Base-by-base conservation (phyloP, 2,113 vertebrate genomes). In the Centropus bengalensis region DNA sequence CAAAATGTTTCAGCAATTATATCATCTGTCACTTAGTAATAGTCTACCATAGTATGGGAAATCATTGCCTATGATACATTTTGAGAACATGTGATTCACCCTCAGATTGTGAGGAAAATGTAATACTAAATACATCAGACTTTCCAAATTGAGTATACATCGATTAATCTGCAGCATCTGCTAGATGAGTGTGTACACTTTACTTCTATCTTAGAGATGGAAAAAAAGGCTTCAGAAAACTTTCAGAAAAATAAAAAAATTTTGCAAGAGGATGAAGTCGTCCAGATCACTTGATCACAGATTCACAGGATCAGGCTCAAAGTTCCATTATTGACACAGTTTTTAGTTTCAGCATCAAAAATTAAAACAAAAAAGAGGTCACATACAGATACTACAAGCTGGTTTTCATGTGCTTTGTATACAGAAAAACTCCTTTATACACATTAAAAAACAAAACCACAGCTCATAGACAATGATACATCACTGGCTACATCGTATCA, bases 311-410 rank as follows among this genome's bases (percentile, higher is more conserved):
- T 70, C 13, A 49, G 7, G 30, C 19, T n/a, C 4, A 71, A 77
- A 82, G 47, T 44, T 82, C 5, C 0, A 0, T 36, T 9, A 38
- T 40, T 54, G 10, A 17, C 23, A 17, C 5, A 32, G 10, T 27
- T 93, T 66, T 78, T 26, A 47, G 1, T 64, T 81, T 17, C 86
- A n/a, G 19, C 14, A 22, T 8, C 16, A 58, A 24, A 59, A 74
- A 52, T 54, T 36, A 8, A 36, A 0, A n/a, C n/a, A n/a, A 81
- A 83, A 77, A 86, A 52, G 4, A 44, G 59, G 7, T 10, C 23
- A 10, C 10, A 49, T 58, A 36, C 21, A 83, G 10, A 32, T 27
- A 22, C 8, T 32, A 22, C 12, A 74, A 71, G 24, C 2, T 13
- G 18, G 62, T 55, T 85, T 4, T 54, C 27, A 18, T 58, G 15